Percentiles rank a stretch among this genome's conserved stretches.
These are phyloP conservation scores for Gallinago media DNA, from an alignment of 2,113 vertebrate species.

Conservation along the genomic window DNA sequence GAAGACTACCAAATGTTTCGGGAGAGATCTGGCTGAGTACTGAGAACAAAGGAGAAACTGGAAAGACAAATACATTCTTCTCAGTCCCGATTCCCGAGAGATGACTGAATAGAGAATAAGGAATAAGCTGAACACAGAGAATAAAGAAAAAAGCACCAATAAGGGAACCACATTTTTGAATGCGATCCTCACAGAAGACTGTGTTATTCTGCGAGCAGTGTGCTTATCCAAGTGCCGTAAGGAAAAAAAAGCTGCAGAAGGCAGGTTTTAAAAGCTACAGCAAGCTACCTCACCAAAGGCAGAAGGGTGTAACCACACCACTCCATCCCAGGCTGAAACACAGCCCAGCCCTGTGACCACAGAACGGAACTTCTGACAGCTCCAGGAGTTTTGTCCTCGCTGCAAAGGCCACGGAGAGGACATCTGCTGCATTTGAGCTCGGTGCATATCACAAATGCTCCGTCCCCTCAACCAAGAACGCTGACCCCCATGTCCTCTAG, in stretches of 20 bases:
- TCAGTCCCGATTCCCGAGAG: neutral
- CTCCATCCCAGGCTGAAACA: accelerated
- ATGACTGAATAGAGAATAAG: neutral
- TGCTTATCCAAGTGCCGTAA: no score
- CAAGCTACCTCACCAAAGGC: neutral
- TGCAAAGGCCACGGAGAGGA: accelerated
- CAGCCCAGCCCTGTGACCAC: accelerated
- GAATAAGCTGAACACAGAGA: neutral
- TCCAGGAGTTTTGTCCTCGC: no score
- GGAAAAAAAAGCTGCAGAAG: neutral
- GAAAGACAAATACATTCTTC: neutral
- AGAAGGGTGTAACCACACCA: no score
- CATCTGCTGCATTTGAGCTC: accelerated
- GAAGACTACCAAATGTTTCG: neutral
- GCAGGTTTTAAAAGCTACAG: neutral
- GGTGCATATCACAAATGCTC: accelerated
- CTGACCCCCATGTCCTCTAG: neutral
- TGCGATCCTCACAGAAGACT: neutral
- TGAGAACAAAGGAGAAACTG: neutral
- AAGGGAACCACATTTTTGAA: neutral
- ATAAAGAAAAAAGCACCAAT: neutral
- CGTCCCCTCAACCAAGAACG: accelerated
- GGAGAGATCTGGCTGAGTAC: neutral
- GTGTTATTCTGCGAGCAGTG: accelerated
- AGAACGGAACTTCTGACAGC: neutral